Evolutionary conservation across 1,140 invertebrate species (phyloP).

Genomic region (Pristionchus pacificus): DNA sequence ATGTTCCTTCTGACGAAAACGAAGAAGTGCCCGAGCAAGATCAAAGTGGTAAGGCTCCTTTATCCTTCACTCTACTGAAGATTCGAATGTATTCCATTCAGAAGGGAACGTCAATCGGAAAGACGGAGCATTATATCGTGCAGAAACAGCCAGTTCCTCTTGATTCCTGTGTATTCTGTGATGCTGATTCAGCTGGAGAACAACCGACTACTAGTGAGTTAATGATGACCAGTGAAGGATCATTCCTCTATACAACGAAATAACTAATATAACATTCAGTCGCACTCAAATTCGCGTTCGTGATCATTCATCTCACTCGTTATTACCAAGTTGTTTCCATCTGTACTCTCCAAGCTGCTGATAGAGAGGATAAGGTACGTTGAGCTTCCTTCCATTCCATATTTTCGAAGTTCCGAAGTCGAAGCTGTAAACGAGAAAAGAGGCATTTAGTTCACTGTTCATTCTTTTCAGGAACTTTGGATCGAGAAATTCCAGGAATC

Average conservation of each 20-base stretch:
- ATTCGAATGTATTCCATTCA: constrained; percentile 4
- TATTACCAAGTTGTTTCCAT: constrained; percentile 55
- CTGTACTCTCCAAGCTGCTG: constrained; percentile 47
- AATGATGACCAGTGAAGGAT: background rate
- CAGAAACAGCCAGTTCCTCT: constrained; percentile 69
- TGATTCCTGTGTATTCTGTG: constrained; percentile 69
- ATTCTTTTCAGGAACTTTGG: constrained; percentile 47
- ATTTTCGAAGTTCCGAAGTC: constrained; percentile 1
- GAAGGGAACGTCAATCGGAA: constrained; percentile 29
- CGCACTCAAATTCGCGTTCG: constrained; percentile 53
- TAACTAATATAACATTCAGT: constrained; percentile 34
- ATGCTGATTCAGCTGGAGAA: constrained; percentile 64
- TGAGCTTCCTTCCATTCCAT: too few species aligned
- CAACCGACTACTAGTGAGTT: constrained; percentile 58
- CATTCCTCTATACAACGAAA: background rate
- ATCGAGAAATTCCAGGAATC: constrained; percentile 57
- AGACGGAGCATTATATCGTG: constrained; percentile 64
- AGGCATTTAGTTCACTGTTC: background rate
- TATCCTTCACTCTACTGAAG: background rate
- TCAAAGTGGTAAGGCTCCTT: constrained; percentile 49
- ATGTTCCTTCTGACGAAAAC: constrained; percentile 69
- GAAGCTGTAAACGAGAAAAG: constrained; percentile 23
- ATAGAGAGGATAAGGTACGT: constrained; percentile 43
- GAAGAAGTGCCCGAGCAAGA: constrained; percentile 65
- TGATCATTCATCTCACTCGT: constrained; percentile 54